Evolutionary conservation across 1,140 invertebrate genomes (phyloP), one percentile per base, ranked within the genome.

Genomic region (Leptinotarsa lineolata): DNA sequence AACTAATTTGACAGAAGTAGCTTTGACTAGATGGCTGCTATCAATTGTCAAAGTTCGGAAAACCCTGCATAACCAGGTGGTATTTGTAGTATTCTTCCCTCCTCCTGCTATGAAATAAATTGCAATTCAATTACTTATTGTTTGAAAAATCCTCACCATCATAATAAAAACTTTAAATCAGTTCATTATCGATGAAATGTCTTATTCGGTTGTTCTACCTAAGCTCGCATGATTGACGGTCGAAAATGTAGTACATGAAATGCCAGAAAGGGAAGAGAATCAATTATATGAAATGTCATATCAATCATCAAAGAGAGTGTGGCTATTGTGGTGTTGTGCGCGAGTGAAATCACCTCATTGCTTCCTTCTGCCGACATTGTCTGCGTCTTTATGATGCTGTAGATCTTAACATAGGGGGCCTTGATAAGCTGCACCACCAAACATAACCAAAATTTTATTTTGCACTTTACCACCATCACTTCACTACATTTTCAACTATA

Each of bases 321-420:
- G 75, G 65, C 76, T 61, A 64, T 69, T 72, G 72, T 76, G 70
- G 79, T 77, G 76, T 76, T 72, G 82, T 83, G 81, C 78, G 78
- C 78, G 73, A 61, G 60, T 87, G 13, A 44, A 86, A 80, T 89
- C 88, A 85, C 88, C 86, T 87, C 81, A 82, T 85, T 83, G 81
- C 81, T 86, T 90, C 90, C 81, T 88, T 94, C 93, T 85, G 91
- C 91, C 79, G 92, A 93, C 87, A 92, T 90, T 81, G 93, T 94
- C 88, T 94, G 92, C 84, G 92, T 95, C 92, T 94, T 95, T 89
- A 96, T 91, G 88, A 96, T 94, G 87, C 91, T 94, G 92, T 95
- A 95, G 89, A 95, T 92, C 91, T 95, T 96, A 89, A 93, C 93
- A 88, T 95, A 96, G 81, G 94, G 94, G 85, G 94, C 94, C 92